Evolutionary conservation across 2,113 vertebrate species (phyloP).

Genomic region (Etia nguti): DNA sequence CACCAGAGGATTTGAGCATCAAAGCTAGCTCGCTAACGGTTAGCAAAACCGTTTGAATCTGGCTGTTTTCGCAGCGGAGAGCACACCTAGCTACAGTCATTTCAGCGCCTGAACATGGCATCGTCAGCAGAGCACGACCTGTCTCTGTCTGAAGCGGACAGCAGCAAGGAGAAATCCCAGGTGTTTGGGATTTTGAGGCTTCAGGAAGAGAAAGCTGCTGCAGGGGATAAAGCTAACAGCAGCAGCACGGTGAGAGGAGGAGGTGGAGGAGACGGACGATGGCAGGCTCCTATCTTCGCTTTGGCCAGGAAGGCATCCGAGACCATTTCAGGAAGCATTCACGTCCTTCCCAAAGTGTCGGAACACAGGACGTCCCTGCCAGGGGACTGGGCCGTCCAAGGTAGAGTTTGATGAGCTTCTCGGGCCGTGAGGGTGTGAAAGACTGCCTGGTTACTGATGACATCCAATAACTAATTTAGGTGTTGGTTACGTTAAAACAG

Average conservation of each 20-base stretch:
- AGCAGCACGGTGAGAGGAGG: slow-evolving; percentile 40
- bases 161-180: slow-evolving; percentile 69
- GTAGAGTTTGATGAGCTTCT: slow-evolving; percentile 39
- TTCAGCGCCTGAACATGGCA: slow-evolving; percentile 64
- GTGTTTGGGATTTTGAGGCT: slow-evolving; percentile 75
- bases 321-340: slow-evolving; percentile 77
- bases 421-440: not conserved
- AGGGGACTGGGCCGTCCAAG: slow-evolving; percentile 73
- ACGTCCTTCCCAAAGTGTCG: slow-evolving; percentile 75
- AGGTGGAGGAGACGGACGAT: slow-evolving; percentile 69
- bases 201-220: slow-evolving; percentile 70
- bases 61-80: not conserved
- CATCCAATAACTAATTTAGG: not conserved
- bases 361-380: slow-evolving; percentile 69
- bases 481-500: not conserved
- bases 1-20: slow-evolving; percentile 17
- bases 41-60: slow-evolving; percentile 4
- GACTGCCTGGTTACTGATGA: not conserved
- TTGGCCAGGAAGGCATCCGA: slow-evolving; percentile 79
- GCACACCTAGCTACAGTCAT: not conserved
- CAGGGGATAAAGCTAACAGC: slow-evolving; percentile 52
- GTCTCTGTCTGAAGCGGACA: slow-evolving; percentile 69
- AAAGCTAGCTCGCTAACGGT: not conserved
- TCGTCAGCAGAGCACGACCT: slow-evolving; percentile 75
- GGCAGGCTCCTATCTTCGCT: slow-evolving; percentile 81